A percentile compares a stretch with the other conserved stretches of the same genome.
These are phyloP conservation scores for Cavia porcellus DNA, from an alignment of 2,113 vertebrate genomes.

Conservation along the genomic window DNA sequence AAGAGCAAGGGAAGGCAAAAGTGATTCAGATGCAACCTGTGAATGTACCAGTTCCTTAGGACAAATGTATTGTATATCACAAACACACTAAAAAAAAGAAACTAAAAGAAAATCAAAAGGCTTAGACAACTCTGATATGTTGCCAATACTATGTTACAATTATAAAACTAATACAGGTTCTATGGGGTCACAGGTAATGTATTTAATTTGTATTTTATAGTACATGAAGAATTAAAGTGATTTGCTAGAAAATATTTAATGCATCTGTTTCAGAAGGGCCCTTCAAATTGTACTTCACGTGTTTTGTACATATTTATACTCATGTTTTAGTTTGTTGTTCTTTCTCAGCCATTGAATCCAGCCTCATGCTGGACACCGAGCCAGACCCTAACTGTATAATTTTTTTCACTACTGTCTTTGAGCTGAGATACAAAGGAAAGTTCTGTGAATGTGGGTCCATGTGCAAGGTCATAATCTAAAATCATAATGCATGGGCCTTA, in stretches of 20 bases:
- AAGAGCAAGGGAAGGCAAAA: neutral
- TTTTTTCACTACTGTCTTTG: neutral
- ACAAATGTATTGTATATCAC: neutral
- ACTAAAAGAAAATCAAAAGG: neutral
- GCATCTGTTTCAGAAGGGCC: neutral
- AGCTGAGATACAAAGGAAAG: neutral
- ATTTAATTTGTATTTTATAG: neutral
- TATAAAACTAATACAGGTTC: neutral
- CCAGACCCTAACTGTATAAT: no score
- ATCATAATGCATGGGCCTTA: neutral
- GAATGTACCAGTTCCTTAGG: neutral
- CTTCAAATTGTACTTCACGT: conserved; percentile 30
- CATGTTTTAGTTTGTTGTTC: neutral
- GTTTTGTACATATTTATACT: conserved; percentile 54
- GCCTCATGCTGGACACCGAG: neutral
- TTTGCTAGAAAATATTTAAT: conserved; percentile 47
- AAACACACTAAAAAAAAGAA: neutral
- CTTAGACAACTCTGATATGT: neutral
- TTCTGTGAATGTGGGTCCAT: fast-evolving
- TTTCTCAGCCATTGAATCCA: no score
- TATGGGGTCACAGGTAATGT: fast-evolving
- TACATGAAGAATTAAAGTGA: neutral
- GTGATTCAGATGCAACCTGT: neutral
- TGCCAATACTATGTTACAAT: fast-evolving
- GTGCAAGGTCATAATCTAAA: neutral